Conservation (phyloP, 1,140 invertebrate species). For the Artemia franciscana region DNA sequence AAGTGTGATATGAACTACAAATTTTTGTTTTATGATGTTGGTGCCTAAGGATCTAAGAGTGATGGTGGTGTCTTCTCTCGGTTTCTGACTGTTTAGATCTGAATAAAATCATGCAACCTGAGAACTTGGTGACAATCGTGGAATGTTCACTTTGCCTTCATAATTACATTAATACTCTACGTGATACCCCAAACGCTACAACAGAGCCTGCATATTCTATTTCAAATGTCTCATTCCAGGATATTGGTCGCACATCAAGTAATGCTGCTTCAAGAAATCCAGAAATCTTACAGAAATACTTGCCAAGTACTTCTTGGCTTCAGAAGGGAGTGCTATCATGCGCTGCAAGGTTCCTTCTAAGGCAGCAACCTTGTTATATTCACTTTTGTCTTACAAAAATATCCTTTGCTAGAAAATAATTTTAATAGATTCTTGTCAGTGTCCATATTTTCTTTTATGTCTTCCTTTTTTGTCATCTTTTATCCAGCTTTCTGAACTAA, state of each 20-base stretch:
- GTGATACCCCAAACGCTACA: not conserved
- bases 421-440: no score
- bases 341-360: not conserved
- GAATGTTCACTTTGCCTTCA: not conserved
- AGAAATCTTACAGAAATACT: not conserved
- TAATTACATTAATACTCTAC: conserved; percentile 1
- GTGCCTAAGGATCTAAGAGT: conserved; percentile 19
- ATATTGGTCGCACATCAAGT: not conserved
- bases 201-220: not conserved
- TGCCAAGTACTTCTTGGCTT: not conserved
- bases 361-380: not conserved
- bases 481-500: no score
- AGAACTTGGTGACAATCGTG: not conserved
- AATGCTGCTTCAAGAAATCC: not conserved
- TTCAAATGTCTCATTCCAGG: not conserved
- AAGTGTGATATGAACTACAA: conserved; percentile 24
- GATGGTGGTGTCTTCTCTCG: conserved; percentile 19
- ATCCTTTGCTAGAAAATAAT: no score
- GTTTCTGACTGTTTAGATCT: conserved; percentile 3
- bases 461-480: no score
- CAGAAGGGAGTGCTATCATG: not conserved
- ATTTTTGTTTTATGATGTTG: conserved; percentile 23
- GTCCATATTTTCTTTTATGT: no score
- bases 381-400: no score
- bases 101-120: conserved; percentile 3